Evolutionary conservation across 1,140 invertebrate genomes (phyloP).

Genomic region (Belonocnema kinseyi): DNA sequence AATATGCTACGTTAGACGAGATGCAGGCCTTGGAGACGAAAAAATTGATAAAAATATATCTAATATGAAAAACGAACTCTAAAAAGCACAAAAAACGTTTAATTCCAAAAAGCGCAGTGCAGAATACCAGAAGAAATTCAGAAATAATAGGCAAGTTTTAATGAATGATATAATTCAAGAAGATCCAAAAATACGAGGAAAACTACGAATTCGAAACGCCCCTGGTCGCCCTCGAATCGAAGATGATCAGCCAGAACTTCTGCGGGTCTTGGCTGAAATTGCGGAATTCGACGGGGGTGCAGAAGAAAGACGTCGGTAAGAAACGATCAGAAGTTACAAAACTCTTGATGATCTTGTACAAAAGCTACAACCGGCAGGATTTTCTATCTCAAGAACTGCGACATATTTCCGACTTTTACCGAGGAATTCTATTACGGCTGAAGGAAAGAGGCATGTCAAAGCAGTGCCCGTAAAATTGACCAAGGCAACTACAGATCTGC

Average conservation of each 20-base stretch:
- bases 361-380: slow-evolving; percentile 29
- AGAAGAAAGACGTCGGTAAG: slow-evolving; percentile 40
- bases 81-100: not conserved
- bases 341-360: slow-evolving; percentile 43
- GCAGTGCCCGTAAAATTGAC: too few species aligned
- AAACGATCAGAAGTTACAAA: slow-evolving; percentile 36
- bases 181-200: not conserved
- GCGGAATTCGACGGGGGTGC: slow-evolving; percentile 42
- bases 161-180: not conserved
- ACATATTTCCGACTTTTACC: slow-evolving; percentile 40
- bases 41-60: not conserved
- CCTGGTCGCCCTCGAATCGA: slow-evolving; percentile 39
- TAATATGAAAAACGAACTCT: not conserved
- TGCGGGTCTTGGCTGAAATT: too few species aligned
- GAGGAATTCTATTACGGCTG: slow-evolving; percentile 23
- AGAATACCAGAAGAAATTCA: too few species aligned
- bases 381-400: slow-evolving; percentile 33
- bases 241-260: too few species aligned
- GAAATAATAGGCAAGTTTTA: too few species aligned
- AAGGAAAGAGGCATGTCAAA: slow-evolving; percentile 35
- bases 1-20: not conserved
- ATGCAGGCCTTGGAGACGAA: not conserved
- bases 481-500: not conserved
- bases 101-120: too few species aligned
- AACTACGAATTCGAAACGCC: not conserved